Evolutionary conservation across 2,797 vertebrate species (phyloP), one percentile per base, ranked within the genome.

Genomic region (Mastacembelus armatus): DNA sequence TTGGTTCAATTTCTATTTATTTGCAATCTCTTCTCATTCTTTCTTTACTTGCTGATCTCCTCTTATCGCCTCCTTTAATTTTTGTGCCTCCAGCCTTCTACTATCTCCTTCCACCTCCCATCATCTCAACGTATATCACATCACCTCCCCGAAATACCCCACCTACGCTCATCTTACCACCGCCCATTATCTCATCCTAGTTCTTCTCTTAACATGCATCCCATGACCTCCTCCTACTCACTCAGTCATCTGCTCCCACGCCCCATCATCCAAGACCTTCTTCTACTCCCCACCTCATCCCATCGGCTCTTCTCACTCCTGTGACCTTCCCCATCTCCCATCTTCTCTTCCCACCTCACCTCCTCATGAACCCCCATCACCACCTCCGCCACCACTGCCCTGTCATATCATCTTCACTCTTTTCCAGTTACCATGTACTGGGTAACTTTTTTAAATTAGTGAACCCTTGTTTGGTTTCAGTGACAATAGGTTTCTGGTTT

Each of bases 341-440:
- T 40, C 47, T 62, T 40, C 18, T 42, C 39, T 21, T n/a, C 14
- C 15, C 35, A 38, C 7, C 38, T n/a, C 16, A 40, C 44, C 45
- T 33, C 27, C 27, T 15, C 9, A 19, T 16, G 12, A 16, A 12
- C 4, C 19, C 32, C 30, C 30, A 32, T 10, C 30, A 32, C 10
- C 30, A 8, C 30, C 30, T 24, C 48, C 19, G n/a, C 48, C 47
- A 47, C 57, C 48, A 36, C 61, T 22, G 42, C 36, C 57, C 26
- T 36, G 42, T 60, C 18, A 12, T 26, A 7, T 19, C 45, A 14
- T 18, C 11, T 18, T 27, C 38, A 16, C 42, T 40, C 18, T 39
- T 39, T 38, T 6, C 48, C 47, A 61, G 32, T 33, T 7, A 7
- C 30, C 2, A 10, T 10, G 32, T 2, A 59, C 14, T 51, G n/a